phyloP scores from a whole-genome alignment of 2,797 vertebrate genomes.

The Intellagama lesueurii region DNA sequence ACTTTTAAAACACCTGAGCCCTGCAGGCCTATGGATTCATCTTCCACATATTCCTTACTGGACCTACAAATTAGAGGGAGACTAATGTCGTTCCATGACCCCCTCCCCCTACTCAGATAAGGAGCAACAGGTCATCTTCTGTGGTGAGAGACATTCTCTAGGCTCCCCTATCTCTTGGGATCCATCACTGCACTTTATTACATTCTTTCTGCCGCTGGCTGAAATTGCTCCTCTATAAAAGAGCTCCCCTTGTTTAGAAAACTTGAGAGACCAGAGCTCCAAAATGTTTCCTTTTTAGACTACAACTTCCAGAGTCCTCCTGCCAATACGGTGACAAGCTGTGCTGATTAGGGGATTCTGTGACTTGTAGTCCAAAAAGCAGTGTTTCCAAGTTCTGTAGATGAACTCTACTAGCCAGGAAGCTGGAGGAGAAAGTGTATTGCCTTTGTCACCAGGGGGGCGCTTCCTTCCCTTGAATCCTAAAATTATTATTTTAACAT shows the following conservation, averaged over 20 bases:
- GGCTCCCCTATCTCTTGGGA: not conserved
- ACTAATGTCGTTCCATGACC: not conserved
- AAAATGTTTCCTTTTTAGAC: too few relatives aligned
- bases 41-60: not conserved
- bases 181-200: not conserved
- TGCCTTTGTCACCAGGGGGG: too few relatives aligned
- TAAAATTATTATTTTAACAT: too few relatives aligned
- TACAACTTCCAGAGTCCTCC: too few relatives aligned
- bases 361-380: too few relatives aligned
- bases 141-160: not conserved
- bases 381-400: too few relatives aligned
- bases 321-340: not conserved
- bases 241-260: not conserved
- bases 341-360: too few relatives aligned
- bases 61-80: not conserved
- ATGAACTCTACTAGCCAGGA: too few relatives aligned
- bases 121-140: not conserved
- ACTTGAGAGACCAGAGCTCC: not conserved
- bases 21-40: too few relatives aligned
- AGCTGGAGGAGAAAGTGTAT: too few relatives aligned
- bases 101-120: not conserved
- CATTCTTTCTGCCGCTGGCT: not conserved
- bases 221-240: not conserved
- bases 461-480: too few relatives aligned
- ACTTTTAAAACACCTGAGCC: not conserved